These are phyloP conservation scores for Micrastur ruficollis DNA, from an alignment of 2,797 vertebrate species.

Conservation along the genomic window DNA sequence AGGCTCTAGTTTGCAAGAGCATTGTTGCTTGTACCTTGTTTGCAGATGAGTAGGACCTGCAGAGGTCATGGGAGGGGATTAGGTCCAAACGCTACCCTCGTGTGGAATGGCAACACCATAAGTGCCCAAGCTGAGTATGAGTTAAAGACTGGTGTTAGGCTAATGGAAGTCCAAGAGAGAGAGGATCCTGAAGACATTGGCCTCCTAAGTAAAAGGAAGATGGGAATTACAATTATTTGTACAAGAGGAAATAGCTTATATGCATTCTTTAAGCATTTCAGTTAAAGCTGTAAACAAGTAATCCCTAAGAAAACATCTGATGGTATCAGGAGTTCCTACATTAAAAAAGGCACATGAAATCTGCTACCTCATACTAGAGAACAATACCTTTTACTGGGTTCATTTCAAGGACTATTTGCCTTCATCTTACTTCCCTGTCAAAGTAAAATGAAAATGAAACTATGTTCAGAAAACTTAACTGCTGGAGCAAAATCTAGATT, in stretches of 20 bases:
- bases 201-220: neutral
- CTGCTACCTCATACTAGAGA: neutral
- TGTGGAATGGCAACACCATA: neutral
- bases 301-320: neutral
- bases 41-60: neutral
- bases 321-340: neutral
- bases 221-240: neutral
- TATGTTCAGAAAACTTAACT: neutral
- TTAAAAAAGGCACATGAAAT: neutral
- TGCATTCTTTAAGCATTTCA: neutral
- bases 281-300: neutral
- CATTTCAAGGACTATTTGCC: neutral
- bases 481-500: neutral
- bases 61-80: neutral
- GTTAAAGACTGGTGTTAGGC: neutral
- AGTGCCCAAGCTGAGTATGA: neutral
- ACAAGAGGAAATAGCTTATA: neutral
- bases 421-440: neutral
- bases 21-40: neutral
- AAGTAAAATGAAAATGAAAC: neutral
- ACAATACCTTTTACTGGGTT: neutral
- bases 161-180: neutral
- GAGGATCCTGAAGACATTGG: neutral
- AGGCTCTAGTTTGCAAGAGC: neutral
- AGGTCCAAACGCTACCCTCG: neutral